Evolutionary conservation across 2,888 invertebrate genomes (phyloP).

Genomic region (Polymixis flavicincta): DNA sequence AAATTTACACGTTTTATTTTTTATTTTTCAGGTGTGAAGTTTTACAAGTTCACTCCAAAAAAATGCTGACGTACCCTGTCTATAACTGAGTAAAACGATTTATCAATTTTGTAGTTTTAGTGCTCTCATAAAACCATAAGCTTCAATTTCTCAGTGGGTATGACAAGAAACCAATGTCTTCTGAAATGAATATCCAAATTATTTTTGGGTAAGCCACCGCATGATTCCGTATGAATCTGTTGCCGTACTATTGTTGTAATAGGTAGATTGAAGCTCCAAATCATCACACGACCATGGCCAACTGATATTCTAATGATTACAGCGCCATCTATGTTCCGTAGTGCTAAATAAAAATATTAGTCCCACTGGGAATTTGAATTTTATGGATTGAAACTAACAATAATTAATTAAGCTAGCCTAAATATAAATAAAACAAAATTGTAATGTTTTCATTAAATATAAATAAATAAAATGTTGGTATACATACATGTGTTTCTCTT

Average conservation of each 20-base stretch:
- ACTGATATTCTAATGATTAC: background rate
- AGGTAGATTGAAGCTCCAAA: background rate
- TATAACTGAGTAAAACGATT: conserved; percentile 4
- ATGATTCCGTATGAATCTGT: background rate
- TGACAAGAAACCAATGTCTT: too few relatives aligned
- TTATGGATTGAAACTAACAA: background rate
- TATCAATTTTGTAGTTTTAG: background rate
- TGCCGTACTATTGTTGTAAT: background rate
- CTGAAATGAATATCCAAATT: background rate
- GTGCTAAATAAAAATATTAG: background rate
- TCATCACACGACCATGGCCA: background rate
- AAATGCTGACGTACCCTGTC: conserved; percentile 15
- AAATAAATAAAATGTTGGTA: too few relatives aligned
- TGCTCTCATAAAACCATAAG: background rate
- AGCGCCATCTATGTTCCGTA: conserved; percentile 27
- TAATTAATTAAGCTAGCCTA: background rate
- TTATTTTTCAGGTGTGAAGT: conserved; percentile 79
- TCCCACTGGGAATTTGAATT: background rate
- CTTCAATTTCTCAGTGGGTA: background rate
- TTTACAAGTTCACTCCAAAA: conserved; percentile 80
- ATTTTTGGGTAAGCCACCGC: background rate
- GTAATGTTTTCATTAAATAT: background rate
- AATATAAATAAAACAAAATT: background rate
- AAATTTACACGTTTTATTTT: too few relatives aligned
- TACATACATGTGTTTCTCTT: background rate